Evolutionary conservation across 2,888 invertebrate genomes (phyloP).

Genomic region (Drosophila ezoana): DNA sequence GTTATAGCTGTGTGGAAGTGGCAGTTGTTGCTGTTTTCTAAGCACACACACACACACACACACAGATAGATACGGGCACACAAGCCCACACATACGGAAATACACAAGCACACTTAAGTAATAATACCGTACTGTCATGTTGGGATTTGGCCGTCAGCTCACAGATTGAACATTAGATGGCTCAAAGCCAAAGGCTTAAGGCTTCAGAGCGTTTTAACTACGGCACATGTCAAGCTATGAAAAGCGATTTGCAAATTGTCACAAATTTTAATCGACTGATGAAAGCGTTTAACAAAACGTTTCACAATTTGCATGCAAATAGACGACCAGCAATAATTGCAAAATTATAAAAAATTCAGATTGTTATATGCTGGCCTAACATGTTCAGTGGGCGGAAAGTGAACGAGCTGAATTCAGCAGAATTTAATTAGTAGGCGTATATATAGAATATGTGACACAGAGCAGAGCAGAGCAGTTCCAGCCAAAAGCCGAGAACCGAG

Average conservation of each 20-base stretch:
- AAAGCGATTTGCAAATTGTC: slow-evolving; percentile 17
- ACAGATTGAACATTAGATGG: slow-evolving; percentile 12
- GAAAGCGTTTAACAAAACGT: background rate
- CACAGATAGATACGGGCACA: too few relatives aligned
- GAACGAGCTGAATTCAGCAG: slow-evolving; percentile 27
- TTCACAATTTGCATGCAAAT: slow-evolving; percentile 1
- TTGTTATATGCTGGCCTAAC: background rate
- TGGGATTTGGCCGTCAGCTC: slow-evolving; percentile 13
- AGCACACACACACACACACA: background rate
- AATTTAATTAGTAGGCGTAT: slow-evolving; percentile 55
- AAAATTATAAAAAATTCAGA: background rate
- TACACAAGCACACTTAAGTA: background rate
- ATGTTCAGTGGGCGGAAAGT: background rate
- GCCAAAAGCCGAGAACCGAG: slow-evolving; percentile 2
- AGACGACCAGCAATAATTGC: background rate
- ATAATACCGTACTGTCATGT: slow-evolving; percentile 12
- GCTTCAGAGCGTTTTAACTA: background rate
- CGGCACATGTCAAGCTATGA: background rate
- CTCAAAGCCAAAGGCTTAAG: slow-evolving; percentile 12
- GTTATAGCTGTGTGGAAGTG: slow-evolving; percentile 8
- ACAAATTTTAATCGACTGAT: slow-evolving; percentile 2
- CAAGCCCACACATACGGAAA: background rate
- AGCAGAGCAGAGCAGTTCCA: background rate
- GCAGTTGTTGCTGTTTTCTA: background rate
- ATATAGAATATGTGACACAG: slow-evolving; percentile 19